Percentiles rank a stretch among this genome's conserved stretches.
Conservation (phyloP, 2,888 invertebrate species). For the Temnothorax ravouxi region DNA sequence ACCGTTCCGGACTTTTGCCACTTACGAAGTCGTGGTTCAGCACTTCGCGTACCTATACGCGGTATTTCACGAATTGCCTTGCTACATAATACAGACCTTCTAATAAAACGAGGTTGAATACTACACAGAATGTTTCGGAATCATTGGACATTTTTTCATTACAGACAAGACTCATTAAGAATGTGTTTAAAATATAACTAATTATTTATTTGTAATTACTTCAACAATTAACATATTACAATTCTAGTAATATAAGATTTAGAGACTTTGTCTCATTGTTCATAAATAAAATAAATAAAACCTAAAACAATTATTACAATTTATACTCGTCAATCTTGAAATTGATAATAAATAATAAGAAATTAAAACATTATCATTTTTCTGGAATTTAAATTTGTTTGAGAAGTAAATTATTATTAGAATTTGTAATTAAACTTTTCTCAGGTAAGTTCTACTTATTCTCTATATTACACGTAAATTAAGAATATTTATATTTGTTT, state of each 20-base stretch:
- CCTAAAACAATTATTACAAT: not conserved
- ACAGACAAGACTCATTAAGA: not conserved
- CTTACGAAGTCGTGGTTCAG: not conserved
- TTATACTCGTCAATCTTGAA: not conserved
- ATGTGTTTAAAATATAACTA: not conserved
- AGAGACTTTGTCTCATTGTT: not conserved
- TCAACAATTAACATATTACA: not conserved
- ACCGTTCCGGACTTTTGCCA: not conserved
- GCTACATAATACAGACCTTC: not conserved
- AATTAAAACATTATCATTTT: not conserved
- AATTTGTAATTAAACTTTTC: not conserved
- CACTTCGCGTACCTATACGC: not conserved
- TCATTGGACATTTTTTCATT: not conserved
- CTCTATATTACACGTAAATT: too few species aligned
- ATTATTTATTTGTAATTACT: not conserved
- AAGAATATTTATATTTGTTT: not conserved
- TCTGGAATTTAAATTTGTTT: not conserved
- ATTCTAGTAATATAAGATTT: not conserved
- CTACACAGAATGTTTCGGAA: not conserved
- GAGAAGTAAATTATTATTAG: not conserved
- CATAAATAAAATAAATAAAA: not conserved
- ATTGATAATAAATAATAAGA: not conserved
- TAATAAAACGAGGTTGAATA: not conserved
- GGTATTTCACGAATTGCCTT: not conserved
- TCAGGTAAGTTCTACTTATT: not conserved